These are phyloP conservation scores for Aquatica leii DNA, from an alignment of 2,888 invertebrate genomes.

Conservation along the genomic window DNA sequence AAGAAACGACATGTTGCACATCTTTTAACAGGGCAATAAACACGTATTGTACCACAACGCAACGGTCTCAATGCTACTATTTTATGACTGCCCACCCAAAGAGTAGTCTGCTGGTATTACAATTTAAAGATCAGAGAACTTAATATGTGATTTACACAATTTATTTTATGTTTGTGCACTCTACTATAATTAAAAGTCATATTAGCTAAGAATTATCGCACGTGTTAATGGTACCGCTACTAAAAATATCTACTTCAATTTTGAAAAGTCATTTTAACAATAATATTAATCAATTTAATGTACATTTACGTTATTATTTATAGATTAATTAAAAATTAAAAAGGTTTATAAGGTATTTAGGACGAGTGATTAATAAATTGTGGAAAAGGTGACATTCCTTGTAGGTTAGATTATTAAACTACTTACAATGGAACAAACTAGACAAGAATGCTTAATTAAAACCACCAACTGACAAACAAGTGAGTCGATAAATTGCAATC, in stretches of 20 bases:
- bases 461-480: constrained; percentile 32
- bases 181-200: constrained; percentile 56
- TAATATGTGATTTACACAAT: constrained; percentile 42
- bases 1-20: constrained; percentile 19
- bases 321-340: constrained; percentile 11
- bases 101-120: constrained; percentile 31
- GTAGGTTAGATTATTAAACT: constrained; percentile 7
- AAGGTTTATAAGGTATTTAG: constrained; percentile 10
- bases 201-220: constrained; percentile 57
- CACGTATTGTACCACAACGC: constrained; percentile 31
- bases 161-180: constrained; percentile 46
- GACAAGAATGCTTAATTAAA: constrained; percentile 36
- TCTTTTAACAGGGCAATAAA: constrained; percentile 25
- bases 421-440: constrained; percentile 16
- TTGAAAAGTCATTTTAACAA: constrained; percentile 18
- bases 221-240: constrained; percentile 41
- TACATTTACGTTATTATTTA: constrained; percentile 9
- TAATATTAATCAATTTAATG: constrained; percentile 18
- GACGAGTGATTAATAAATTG: constrained; percentile 13
- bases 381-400: constrained; percentile 13
- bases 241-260: constrained; percentile 26
- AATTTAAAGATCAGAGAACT: constrained; percentile 36
- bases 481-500: constrained; percentile 28
- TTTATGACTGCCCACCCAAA: constrained; percentile 40
- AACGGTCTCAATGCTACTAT: constrained; percentile 27